A percentile compares a stretch with the other conserved stretches of the same genome.
Conservation (phyloP, 2,797 vertebrate species). For the Cynopterus sphinx region DNA sequence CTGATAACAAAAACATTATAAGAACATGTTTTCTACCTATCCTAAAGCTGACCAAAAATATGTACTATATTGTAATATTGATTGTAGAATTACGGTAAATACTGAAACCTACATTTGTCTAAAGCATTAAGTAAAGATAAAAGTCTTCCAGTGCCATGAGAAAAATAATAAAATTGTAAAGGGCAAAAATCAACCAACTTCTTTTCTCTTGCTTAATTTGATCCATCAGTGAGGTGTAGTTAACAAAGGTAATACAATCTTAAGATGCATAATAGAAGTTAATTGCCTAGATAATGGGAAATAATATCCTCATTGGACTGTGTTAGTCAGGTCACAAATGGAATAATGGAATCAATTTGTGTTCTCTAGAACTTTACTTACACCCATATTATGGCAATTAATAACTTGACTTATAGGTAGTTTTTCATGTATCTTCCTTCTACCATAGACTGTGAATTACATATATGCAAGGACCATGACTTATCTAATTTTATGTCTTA, state of each 20-base stretch:
- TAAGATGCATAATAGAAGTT: conserved; percentile 68
- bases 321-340: conserved; percentile 52
- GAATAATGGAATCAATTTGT: conserved; percentile 52
- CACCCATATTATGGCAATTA: conserved; percentile 26
- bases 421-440: conserved; percentile 32
- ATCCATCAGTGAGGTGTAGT: conserved; percentile 43
- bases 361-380: conserved; percentile 26
- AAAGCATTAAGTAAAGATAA: neutral
- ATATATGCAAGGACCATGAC: neutral
- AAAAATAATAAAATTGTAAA: conserved; percentile 39
- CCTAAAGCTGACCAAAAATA: neutral
- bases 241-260: conserved; percentile 62
- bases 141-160: neutral
- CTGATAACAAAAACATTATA: neutral
- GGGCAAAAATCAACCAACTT: neutral
- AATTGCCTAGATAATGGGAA: conserved; percentile 70
- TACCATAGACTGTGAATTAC: neutral
- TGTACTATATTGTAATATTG: neutral
- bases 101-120: neutral
- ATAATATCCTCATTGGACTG: conserved; percentile 54
- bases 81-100: neutral
- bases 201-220: conserved; percentile 55
- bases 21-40: neutral
- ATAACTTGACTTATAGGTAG: neutral
- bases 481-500: conserved; percentile 46